phyloP scores from a whole-genome alignment of 2,797 vertebrate genomes.

The Siniperca obscura region DNA sequence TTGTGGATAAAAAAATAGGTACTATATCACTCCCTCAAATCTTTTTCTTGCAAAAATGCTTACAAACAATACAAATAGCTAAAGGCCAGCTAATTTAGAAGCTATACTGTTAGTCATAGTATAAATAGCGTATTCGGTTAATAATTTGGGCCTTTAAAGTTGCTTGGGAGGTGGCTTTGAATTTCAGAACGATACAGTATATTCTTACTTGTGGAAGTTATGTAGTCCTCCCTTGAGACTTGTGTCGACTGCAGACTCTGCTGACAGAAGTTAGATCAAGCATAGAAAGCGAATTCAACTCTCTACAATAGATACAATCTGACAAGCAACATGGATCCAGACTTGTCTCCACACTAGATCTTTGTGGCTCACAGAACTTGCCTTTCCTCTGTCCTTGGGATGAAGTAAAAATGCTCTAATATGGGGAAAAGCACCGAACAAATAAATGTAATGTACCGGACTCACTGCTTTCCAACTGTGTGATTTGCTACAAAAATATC shows the following conservation, averaged over 20 bases:
- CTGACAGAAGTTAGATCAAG: conserved; percentile 78
- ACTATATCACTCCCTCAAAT: not conserved
- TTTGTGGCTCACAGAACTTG: conserved; percentile 66
- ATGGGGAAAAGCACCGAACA: conserved; percentile 59
- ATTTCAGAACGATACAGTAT: conserved; percentile 47
- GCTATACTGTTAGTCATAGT: conserved; percentile 4
- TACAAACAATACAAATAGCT: not conserved
- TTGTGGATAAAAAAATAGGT: not conserved
- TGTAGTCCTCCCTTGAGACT: conserved; percentile 61
- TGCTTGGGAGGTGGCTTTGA: conserved; percentile 41
- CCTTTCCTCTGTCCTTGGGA: conserved; percentile 58
- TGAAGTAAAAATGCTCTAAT: conserved; percentile 64
- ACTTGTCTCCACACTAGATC: conserved; percentile 70
- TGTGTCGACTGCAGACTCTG: conserved; percentile 56
- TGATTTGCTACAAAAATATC: conserved; percentile 72
- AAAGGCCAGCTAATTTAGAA: conserved; percentile 3
- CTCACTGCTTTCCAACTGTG: conserved; percentile 67
- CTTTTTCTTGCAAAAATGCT: conserved; percentile 2
- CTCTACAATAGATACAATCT: conserved; percentile 76
- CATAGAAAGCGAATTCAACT: conserved; percentile 67
- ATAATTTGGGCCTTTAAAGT: conserved; percentile 37
- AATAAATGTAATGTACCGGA: conserved; percentile 65
- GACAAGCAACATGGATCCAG: conserved; percentile 77
- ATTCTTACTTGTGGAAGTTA: conserved; percentile 40
- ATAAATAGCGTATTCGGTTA: conserved; percentile 32